Conservation (phyloP, 2,113 vertebrate genomes). For the Vombatus ursinus region DNA sequence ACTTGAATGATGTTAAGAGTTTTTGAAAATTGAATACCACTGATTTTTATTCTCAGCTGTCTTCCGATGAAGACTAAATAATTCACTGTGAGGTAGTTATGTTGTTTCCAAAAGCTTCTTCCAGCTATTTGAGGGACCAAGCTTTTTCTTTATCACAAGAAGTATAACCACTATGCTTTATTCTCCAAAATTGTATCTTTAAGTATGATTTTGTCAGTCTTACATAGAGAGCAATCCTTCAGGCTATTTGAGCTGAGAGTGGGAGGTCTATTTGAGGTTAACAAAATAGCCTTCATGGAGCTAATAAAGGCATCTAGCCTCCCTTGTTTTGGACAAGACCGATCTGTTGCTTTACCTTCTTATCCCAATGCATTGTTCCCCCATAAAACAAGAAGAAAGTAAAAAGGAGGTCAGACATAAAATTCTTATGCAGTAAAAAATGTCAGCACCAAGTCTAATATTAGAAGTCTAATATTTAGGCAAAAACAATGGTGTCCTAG, state of each 20-base stretch:
- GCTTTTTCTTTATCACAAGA: not conserved
- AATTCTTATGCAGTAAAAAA: not conserved
- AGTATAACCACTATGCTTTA: not conserved
- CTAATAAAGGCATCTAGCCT: not conserved
- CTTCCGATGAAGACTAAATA: not conserved
- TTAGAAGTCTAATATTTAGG: not conserved
- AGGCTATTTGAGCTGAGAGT: not conserved
- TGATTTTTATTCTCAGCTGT: not conserved
- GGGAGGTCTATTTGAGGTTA: not conserved
- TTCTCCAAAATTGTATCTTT: not conserved
- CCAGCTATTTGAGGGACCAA: not conserved
- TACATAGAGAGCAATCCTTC: not conserved
- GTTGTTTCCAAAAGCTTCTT: not conserved
- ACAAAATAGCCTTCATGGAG: not conserved
- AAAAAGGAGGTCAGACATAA: not conserved
- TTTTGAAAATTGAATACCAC: not conserved
- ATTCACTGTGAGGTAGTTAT: not conserved
- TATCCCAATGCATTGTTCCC: conserved; percentile 1
- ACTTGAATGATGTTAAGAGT: not conserved
- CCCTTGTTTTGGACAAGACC: not conserved
- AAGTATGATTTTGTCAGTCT: not conserved
- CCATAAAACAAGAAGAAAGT: conserved; percentile 2
- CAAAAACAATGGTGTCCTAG: not conserved
- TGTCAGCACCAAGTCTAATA: too few species aligned
- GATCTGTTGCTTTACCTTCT: not conserved